Evolutionary conservation across 2,113 vertebrate genomes (phyloP).

Genomic region (Salvelinus namaycush): DNA sequence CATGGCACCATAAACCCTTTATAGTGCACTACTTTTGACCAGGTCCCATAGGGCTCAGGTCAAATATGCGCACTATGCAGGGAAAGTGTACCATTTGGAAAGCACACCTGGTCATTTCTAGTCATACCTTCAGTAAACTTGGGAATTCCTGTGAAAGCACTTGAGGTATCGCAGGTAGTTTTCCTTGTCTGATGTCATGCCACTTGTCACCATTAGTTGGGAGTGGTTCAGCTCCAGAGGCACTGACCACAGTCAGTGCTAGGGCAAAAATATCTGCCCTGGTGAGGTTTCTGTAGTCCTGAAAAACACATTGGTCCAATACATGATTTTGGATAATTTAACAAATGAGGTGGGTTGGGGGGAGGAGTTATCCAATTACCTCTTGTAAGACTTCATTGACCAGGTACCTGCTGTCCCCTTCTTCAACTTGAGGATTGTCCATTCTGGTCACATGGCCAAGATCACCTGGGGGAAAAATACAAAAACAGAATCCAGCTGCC

Average conservation of each 20-base stretch:
- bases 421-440: constrained; percentile 87
- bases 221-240: constrained; percentile 76
- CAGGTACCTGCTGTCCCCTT: constrained; percentile 87
- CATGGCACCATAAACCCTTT: too few species aligned
- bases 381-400: constrained; percentile 91
- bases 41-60: too few species aligned
- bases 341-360: constrained; percentile 62
- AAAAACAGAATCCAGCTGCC: background rate
- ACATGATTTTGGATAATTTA: constrained; percentile 68
- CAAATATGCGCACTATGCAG: too few species aligned
- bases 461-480: constrained; percentile 73
- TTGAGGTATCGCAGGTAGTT: constrained; percentile 83
- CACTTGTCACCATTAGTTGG: constrained; percentile 87
- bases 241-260: constrained; percentile 81
- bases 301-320: constrained; percentile 38
- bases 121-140: constrained; percentile 81
- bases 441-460: constrained; percentile 87
- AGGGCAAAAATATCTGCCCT: constrained; percentile 84
- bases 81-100: background rate
- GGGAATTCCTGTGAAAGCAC: constrained; percentile 83
- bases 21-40: too few species aligned
- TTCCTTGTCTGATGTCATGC: constrained; percentile 86
- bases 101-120: background rate
- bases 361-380: constrained; percentile 72
- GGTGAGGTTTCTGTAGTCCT: constrained; percentile 79